A percentile compares a stretch with the other conserved stretches of the same genome.
Evolutionary conservation across 2,888 invertebrate genomes (phyloP).

Genomic region (Pyrocoelia pectoralis): DNA sequence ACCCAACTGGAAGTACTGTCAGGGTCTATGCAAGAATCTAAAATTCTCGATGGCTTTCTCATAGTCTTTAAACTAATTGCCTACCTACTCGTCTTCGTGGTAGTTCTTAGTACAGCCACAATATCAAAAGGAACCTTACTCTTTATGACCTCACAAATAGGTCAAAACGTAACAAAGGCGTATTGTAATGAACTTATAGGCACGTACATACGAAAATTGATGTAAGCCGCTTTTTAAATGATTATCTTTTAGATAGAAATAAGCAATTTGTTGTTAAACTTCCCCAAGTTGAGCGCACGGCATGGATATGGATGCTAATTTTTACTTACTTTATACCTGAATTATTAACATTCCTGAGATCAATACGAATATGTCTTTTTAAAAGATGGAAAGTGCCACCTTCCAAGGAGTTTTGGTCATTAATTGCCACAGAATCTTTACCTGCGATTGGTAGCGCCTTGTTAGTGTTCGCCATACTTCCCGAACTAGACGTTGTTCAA

Average conservation of each 20-base stretch:
- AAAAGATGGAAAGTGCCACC: conserved; percentile 71
- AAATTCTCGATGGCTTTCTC: conserved; percentile 69
- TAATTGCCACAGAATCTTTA: conserved; percentile 77
- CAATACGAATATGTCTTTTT: conserved; percentile 76
- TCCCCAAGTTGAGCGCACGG: conserved; percentile 70
- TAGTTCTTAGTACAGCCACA: conserved; percentile 73
- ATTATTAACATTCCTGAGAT: conserved; percentile 74
- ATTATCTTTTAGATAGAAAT: conserved; percentile 62
- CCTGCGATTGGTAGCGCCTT: conserved; percentile 81
- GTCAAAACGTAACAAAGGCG: conserved; percentile 62
- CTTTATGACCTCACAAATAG: conserved; percentile 77
- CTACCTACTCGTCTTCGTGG: conserved; percentile 71
- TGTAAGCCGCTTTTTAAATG: conserved; percentile 7
- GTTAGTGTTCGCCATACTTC: conserved; percentile 78
- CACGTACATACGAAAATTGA: conserved; percentile 43
- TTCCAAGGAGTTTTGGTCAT: conserved; percentile 63
- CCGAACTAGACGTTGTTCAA: conserved; percentile 81
- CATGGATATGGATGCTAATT: conserved; percentile 84
- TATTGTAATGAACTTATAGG: conserved; percentile 68
- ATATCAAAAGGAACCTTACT: conserved; percentile 77
- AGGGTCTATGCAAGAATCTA: conserved; percentile 72
- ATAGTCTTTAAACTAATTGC: conserved; percentile 73
- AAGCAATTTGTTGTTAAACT: conserved; percentile 69
- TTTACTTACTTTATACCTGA: conserved; percentile 82
- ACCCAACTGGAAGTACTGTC: conserved; percentile 72